Evolutionary conservation across 2,888 invertebrate species (phyloP).

Genomic region (Drosophila rubida): DNA sequence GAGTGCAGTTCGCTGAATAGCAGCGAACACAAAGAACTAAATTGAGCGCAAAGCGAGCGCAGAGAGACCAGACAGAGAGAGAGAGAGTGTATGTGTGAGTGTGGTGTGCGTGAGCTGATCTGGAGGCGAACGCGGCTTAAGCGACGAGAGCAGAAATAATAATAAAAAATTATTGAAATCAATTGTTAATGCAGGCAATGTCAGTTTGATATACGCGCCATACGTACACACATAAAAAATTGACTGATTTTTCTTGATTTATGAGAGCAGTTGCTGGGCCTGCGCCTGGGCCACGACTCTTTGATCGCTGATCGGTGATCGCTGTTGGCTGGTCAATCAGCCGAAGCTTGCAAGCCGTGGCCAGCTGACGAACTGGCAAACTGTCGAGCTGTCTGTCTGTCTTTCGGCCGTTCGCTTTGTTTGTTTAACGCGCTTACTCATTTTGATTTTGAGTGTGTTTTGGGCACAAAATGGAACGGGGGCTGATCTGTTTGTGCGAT

Average conservation of each 20-base stretch:
- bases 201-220: slow-evolving; percentile 70
- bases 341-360: slow-evolving; percentile 16
- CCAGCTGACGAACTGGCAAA: slow-evolving; percentile 15
- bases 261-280: slow-evolving; percentile 64
- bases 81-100: too few relatives aligned
- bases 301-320: slow-evolving; percentile 45
- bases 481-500: slow-evolving; percentile 62
- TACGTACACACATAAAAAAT: slow-evolving; percentile 60
- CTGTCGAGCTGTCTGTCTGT: slow-evolving; percentile 11
- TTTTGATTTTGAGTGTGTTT: slow-evolving; percentile 23
- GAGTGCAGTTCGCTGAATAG: slow-evolving; percentile 48
- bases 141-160: slow-evolving; percentile 64
- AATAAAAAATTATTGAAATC: slow-evolving; percentile 81
- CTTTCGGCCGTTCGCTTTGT: slow-evolving; percentile 26
- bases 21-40: slow-evolving; percentile 26
- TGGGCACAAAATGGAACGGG: slow-evolving; percentile 13
- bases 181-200: slow-evolving; percentile 81
- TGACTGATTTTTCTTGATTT: slow-evolving; percentile 79
- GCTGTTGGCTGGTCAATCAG: slow-evolving; percentile 53
- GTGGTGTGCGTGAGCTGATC: slow-evolving; percentile 27
- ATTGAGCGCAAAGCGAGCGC: slow-evolving; percentile 32
- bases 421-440: slow-evolving; percentile 52
- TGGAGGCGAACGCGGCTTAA: slow-evolving; percentile 45
- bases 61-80: too few relatives aligned
- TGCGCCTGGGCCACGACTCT: neutral